Evolutionary conservation across 2,797 vertebrate genomes (phyloP).

Genomic region (Furcifer pardalis): DNA sequence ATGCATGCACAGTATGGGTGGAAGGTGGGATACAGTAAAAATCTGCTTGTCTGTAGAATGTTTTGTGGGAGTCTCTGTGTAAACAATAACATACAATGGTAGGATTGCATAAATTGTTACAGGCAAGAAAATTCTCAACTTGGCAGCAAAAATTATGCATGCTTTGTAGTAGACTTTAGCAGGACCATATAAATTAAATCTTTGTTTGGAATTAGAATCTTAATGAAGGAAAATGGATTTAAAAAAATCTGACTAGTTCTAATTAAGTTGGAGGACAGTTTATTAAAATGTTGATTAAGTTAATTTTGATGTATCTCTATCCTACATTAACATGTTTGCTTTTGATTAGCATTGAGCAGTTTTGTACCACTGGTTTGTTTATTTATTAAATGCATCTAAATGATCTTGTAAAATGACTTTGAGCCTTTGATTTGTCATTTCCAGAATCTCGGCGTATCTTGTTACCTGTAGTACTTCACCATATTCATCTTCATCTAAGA

Average conservation of each 20-base stretch:
- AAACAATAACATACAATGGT: no score
- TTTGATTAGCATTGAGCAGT: conserved; percentile 23
- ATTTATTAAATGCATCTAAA: no score
- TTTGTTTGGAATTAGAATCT: not conserved
- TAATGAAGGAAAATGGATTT: conserved; percentile 22
- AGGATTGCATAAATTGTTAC: no score
- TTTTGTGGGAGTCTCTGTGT: no score
- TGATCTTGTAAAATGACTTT: conserved; percentile 15
- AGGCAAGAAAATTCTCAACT: no score
- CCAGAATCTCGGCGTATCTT: conserved; percentile 96
- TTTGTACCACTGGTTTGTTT: not conserved
- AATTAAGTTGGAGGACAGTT: not conserved
- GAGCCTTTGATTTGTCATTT: conserved; percentile 45
- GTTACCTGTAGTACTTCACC: conserved; percentile 96
- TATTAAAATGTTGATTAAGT: conserved; percentile 1
- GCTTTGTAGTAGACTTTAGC: no score
- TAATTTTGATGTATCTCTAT: not conserved
- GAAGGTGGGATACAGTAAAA: no score
- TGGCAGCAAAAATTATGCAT: no score
- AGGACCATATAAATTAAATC: no score
- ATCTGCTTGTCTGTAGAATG: no score
- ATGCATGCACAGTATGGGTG: no score
- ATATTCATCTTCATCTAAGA: conserved; percentile 96
- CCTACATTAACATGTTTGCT: not conserved
- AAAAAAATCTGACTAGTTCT: not conserved